Percentiles rank a stretch among this genome's conserved stretches.
These are phyloP conservation scores for Acanthopleura granulata DNA, from an alignment of 2,888 invertebrate genomes.

Conservation along the genomic window DNA sequence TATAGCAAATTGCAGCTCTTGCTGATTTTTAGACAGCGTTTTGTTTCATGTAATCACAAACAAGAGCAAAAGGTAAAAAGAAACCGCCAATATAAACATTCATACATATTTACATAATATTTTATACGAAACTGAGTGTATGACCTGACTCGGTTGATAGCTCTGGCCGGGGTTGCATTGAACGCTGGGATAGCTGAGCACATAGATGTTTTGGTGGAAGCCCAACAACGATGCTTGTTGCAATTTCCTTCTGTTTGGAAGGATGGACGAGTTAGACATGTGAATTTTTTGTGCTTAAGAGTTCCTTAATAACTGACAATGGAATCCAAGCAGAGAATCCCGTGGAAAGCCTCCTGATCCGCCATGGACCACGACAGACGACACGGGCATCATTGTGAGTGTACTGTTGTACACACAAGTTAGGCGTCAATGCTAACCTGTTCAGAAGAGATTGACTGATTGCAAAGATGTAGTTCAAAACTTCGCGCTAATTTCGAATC, in stretches of 20 bases:
- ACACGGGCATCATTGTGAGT: slow-evolving; percentile 11
- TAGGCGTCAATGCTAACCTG: no score
- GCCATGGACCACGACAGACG: slow-evolving; percentile 28
- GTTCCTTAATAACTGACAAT: neutral
- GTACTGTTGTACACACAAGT: no score
- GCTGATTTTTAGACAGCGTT: no score
- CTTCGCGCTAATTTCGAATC: neutral
- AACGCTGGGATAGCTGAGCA: slow-evolving; percentile 14
- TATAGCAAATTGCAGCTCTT: neutral
- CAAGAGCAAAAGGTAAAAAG: no score
- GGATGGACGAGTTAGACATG: slow-evolving; percentile 2
- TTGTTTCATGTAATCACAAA: no score
- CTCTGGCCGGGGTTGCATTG: neutral
- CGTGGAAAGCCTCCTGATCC: slow-evolving; percentile 14
- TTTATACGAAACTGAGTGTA: slow-evolving; percentile 6
- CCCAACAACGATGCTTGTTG: slow-evolving; percentile 1
- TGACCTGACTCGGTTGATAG: neutral
- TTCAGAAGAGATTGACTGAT: no score
- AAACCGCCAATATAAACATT: no score
- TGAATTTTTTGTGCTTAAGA: neutral
- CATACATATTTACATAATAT: neutral
- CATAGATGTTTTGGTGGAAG: slow-evolving; percentile 5
- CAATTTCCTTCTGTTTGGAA: neutral
- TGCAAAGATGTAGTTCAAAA: neutral
- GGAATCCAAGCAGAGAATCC: neutral